A percentile compares a stretch with the other conserved stretches of the same genome.
These are phyloP conservation scores for Sycon ciliatum DNA, from an alignment of 37 sponge, comb jelly and placozoan species.

Conservation along the genomic window DNA sequence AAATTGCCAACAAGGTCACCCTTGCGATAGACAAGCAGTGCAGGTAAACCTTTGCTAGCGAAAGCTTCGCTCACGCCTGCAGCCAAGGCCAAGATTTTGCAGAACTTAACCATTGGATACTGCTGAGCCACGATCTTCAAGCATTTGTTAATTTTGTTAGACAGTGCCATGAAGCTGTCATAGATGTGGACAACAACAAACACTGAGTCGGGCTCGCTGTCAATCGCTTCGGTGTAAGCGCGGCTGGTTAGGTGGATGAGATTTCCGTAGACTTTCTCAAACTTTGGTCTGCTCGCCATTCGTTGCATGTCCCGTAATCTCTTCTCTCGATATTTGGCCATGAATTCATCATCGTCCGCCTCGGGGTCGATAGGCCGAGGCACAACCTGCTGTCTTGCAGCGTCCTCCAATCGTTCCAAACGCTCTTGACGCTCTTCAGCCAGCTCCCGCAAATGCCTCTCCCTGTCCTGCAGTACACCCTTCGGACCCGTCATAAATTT, in stretches of 20 bases:
- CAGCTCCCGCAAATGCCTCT: too few relatives aligned
- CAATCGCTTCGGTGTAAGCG: conserved; percentile 33
- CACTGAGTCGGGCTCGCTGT: conserved; percentile 32
- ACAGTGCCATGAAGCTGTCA: conserved; percentile 32
- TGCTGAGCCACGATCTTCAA: conserved; percentile 33
- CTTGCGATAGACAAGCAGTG: conserved; percentile 58
- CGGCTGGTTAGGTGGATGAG: neutral
- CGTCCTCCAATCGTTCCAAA: too few relatives aligned
- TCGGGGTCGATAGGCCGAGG: neutral
- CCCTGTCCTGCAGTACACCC: neutral
- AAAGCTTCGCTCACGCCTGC: neutral
- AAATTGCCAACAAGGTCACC: conserved; percentile 65
- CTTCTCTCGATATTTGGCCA: neutral
- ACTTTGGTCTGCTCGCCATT: neutral
- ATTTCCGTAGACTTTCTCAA: neutral
- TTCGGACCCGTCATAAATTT: conserved; percentile 19
- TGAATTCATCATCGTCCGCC: neutral
- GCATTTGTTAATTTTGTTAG: conserved; percentile 38
- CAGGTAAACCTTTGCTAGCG: conserved; percentile 44
- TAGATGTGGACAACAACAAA: conserved; percentile 69
- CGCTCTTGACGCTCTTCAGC: too few relatives aligned
- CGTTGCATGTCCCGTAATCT: neutral
- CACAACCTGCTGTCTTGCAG: neutral
- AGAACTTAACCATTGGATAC: neutral
- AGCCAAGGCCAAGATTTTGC: neutral